Percentiles rank a stretch among this genome's conserved stretches.
phyloP scores from a whole-genome alignment of 2,888 invertebrate species.

The Heteromyza rotundicornis region DNA sequence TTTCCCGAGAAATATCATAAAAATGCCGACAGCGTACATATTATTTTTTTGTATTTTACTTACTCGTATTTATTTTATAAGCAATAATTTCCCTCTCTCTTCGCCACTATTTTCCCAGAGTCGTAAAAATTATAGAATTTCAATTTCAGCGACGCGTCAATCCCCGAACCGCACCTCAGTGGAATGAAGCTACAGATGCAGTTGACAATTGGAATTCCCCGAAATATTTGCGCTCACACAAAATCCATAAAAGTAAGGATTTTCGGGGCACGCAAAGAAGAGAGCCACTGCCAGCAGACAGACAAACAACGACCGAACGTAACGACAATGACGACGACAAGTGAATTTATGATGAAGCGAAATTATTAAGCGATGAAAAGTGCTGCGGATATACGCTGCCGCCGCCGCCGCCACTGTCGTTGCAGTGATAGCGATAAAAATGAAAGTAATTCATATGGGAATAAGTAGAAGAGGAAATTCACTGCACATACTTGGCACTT shows the following conservation, averaged over 20 bases:
- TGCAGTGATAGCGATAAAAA: constrained; percentile 38
- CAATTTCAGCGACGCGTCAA: constrained; percentile 48
- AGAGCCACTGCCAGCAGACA: constrained; percentile 42
- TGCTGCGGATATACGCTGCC: neutral
- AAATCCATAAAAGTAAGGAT: constrained; percentile 43
- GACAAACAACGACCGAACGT: no score
- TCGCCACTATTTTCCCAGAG: neutral
- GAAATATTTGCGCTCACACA: constrained; percentile 49
- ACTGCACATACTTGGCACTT: constrained; percentile 26
- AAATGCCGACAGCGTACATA: neutral
- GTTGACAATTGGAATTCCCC: constrained; percentile 39
- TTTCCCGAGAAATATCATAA: neutral
- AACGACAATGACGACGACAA: constrained; percentile 49
- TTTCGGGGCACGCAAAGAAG: no score
- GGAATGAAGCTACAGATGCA: no score
- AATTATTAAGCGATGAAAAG: constrained; percentile 22
- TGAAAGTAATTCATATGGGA: constrained; percentile 45
- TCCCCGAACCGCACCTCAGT: no score
- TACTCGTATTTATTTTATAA: neutral
- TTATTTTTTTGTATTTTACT: no score
- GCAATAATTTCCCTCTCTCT: neutral
- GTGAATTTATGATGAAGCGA: constrained; percentile 56
- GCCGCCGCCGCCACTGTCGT: no score
- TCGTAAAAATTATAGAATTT: constrained; percentile 40
- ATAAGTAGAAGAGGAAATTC: constrained; percentile 6